phyloP scores from a whole-genome alignment of 2,113 vertebrate genomes.

The Theristicus caerulescens region DNA sequence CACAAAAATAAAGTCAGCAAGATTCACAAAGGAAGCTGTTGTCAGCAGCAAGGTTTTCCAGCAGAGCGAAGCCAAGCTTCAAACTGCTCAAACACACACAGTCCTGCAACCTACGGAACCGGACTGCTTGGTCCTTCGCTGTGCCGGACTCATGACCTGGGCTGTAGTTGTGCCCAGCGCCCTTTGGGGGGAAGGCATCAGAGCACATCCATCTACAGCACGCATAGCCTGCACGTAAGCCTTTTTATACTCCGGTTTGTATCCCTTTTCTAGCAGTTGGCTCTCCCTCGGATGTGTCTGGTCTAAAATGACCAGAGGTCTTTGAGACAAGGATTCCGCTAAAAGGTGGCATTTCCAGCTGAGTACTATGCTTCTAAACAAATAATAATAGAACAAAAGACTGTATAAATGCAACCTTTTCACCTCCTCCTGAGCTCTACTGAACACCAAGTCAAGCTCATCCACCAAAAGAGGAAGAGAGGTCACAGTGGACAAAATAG shows the following conservation, averaged over 20 bases:
- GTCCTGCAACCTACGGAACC: background rate
- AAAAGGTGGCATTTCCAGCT: background rate
- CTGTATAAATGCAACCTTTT: background rate
- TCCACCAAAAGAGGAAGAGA: background rate
- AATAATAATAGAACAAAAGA: background rate
- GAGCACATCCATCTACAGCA: background rate
- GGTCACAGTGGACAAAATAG: background rate
- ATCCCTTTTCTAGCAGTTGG: background rate
- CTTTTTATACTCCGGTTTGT: background rate
- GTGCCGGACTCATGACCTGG: accelerated
- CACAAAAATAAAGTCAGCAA: conserved; percentile 32
- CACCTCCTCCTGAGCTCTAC: background rate
- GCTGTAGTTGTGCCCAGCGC: background rate
- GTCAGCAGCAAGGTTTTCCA: conserved; percentile 34
- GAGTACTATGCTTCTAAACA: background rate
- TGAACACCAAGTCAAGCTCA: background rate
- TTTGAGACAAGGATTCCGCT: background rate
- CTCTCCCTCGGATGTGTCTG: background rate
- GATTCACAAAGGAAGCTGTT: conserved; percentile 21
- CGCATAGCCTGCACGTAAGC: accelerated
- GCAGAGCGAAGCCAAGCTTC: background rate
- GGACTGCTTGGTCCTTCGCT: background rate
- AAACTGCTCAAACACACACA: background rate
- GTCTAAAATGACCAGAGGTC: background rate
- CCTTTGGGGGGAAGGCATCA: background rate